A percentile compares a stretch with the other conserved stretches of the same genome.
phyloP scores from a whole-genome alignment of 2,113 vertebrate species.

The Rutilus rutilus region DNA sequence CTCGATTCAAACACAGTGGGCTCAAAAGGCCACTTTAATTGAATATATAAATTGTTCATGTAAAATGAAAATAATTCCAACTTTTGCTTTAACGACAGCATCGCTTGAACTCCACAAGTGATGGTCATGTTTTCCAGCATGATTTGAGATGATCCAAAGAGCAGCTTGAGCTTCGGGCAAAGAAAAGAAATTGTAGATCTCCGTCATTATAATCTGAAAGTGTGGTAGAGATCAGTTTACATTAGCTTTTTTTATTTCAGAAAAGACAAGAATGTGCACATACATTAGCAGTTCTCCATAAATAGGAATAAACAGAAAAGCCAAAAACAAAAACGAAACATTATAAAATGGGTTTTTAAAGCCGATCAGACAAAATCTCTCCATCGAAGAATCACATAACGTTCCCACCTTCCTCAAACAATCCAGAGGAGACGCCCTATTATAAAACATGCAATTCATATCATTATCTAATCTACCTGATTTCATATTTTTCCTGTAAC shows the following conservation, averaged over 20 bases:
- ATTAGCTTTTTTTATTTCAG: constrained; percentile 54
- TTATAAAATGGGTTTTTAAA: constrained; percentile 29
- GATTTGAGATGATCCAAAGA: background rate
- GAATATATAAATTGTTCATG: too few relatives aligned
- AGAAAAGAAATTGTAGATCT: background rate
- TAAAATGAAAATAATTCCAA: too few relatives aligned
- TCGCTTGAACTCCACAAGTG: too few relatives aligned
- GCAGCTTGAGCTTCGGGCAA: background rate
- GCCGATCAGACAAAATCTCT: constrained; percentile 7
- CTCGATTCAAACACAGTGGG: background rate
- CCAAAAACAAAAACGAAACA: constrained; percentile 36
- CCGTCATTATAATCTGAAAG: background rate
- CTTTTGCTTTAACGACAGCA: too few relatives aligned
- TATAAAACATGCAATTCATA: constrained; percentile 33
- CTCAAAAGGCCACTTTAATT: background rate
- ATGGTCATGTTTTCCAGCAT: background rate
- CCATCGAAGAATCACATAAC: background rate
- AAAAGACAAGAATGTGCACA: constrained; percentile 47
- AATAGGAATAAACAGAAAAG: constrained; percentile 52
- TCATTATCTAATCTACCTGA: background rate
- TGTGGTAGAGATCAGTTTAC: background rate
- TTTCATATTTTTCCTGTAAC: background rate
- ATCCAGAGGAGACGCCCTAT: background rate
- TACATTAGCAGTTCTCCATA: constrained; percentile 50
- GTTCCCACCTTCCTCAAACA: background rate